Base-by-base conservation (phyloP, 1,140 invertebrate species). In the Oryzaephilus surinamensis region DNA sequence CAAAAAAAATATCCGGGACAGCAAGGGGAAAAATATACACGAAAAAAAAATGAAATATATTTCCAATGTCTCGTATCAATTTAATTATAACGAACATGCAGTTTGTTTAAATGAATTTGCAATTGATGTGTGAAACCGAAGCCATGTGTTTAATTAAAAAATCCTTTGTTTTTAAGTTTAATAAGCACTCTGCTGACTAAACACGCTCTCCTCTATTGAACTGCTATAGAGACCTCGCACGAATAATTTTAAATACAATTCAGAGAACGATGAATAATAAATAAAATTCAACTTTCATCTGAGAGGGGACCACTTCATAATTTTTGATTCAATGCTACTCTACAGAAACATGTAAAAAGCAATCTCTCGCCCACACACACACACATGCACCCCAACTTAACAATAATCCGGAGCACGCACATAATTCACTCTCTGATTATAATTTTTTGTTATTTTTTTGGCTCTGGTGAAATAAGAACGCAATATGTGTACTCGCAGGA, bases 111-210 rank as follows among this genome's bases (percentile, higher is more conserved):
- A 53, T 53, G 52, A 54, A 52, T 54, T 54, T 48, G 50, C 52
- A 52, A 54, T 54, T 52, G 50, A 54, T 54, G 50, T 54, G 52
- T 54, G 52, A 52, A 54, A 54, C 46, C 50, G 38, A 37, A 41
- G 45, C 48, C 48, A 47, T 53, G 46, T 54, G 47, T 52, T 54
- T 54, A 54, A 54, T 54, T 54, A 54, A 54, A 54, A 54, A 54
- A 54, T 51, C 47, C 50, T 54, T 54, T 54, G 52, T 54, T 54
- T 54, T 54, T 54, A 54, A 54, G 52, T 54, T 51, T 54, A 54
- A 54, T 54, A 52, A 54, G 52, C 52, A 54, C 52, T 52, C 45
- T 45, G 40, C 27, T 49, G 46, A 40, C 34, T 47, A 49, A 52
- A 49, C 47, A 54, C 50, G 46, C 42, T n/a, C n/a, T n/a, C 34